Percentiles rank a stretch among this genome's conserved stretches.
phyloP scores from a whole-genome alignment of 2,888 invertebrate genomes.

The Rhagonycha lutea region DNA sequence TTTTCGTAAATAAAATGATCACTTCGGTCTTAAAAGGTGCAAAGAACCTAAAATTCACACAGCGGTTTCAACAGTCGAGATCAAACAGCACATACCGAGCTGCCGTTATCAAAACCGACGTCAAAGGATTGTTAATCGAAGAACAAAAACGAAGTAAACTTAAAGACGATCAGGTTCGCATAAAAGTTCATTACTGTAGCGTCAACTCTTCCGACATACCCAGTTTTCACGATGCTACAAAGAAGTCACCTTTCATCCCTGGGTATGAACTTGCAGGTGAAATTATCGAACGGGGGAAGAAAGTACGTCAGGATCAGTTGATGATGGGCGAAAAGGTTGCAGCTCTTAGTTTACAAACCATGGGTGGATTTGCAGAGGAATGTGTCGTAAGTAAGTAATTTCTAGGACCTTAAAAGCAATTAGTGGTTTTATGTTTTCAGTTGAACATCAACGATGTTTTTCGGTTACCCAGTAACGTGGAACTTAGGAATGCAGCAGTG shows the following conservation, averaged over 20 bases:
- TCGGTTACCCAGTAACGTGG: slow-evolving; percentile 60
- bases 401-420: background rate
- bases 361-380: slow-evolving; percentile 66
- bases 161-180: slow-evolving; percentile 61
- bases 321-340: slow-evolving; percentile 63
- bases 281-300: slow-evolving; percentile 61
- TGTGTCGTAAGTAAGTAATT: slow-evolving; percentile 56
- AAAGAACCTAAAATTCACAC: slow-evolving; percentile 1
- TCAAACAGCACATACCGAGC: slow-evolving; percentile 49
- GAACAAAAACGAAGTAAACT: slow-evolving; percentile 53
- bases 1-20: background rate
- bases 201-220: slow-evolving; percentile 67
- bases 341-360: slow-evolving; percentile 59
- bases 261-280: slow-evolving; percentile 70
- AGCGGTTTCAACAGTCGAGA: slow-evolving; percentile 26
- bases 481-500: slow-evolving; percentile 61
- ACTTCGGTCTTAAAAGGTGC: slow-evolving; percentile 16
- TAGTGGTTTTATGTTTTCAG: slow-evolving; percentile 29
- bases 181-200: slow-evolving; percentile 66
- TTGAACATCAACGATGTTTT: slow-evolving; percentile 61
- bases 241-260: slow-evolving; percentile 62
- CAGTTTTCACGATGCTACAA: slow-evolving; percentile 58
- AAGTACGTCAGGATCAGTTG: slow-evolving; percentile 55
- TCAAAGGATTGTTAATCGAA: slow-evolving; percentile 58
- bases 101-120: slow-evolving; percentile 58